A percentile compares a stretch with the other conserved stretches of the same genome.
These are phyloP conservation scores for Pipistrellus kuhlii DNA, from an alignment of 2,797 vertebrate genomes.

Conservation along the genomic window DNA sequence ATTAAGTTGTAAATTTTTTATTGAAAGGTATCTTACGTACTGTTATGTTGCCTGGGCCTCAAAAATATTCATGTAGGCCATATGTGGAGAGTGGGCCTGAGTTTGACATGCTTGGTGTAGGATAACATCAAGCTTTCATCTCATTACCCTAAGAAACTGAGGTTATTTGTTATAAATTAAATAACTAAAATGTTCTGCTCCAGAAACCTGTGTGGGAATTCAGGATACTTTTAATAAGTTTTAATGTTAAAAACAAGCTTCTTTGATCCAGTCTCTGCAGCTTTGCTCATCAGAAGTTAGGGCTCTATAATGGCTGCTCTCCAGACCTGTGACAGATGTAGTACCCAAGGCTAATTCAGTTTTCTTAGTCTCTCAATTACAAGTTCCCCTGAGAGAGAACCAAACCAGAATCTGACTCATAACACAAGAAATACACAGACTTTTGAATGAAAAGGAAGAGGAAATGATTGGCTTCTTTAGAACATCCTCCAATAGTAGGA, in stretches of 20 bases:
- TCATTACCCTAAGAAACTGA: not conserved
- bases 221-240: not conserved
- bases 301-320: not conserved
- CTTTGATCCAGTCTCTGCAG: not conserved
- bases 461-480: not conserved
- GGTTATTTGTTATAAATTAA: conserved; percentile 3
- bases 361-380: not conserved
- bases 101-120: too few relatives aligned
- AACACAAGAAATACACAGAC: not conserved
- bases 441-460: not conserved
- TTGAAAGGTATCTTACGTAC: too few relatives aligned
- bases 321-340: not conserved
- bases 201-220: not conserved
- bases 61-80: too few relatives aligned
- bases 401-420: not conserved
- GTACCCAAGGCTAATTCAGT: not conserved
- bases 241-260: not conserved
- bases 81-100: too few relatives aligned
- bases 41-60: too few relatives aligned
- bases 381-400: not conserved
- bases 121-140: not conserved
- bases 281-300: not conserved
- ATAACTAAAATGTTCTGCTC: not conserved
- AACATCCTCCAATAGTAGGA: not conserved
- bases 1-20: too few relatives aligned